These are phyloP conservation scores for Sarcophaga subvicina DNA, from an alignment of 2,888 invertebrate species.

Conservation along the genomic window DNA sequence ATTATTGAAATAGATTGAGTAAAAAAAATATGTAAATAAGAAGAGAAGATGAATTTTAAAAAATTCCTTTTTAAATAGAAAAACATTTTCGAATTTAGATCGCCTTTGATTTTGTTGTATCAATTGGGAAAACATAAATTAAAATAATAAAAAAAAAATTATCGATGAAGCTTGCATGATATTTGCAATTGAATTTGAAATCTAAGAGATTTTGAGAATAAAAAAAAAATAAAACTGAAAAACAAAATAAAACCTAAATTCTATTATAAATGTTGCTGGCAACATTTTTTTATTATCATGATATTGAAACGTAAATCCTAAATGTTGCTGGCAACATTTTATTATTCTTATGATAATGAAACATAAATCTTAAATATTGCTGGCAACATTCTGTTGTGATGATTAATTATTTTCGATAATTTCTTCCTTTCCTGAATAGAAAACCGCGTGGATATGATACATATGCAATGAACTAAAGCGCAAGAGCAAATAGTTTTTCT, in stretches of 20 bases:
- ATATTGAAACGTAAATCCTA: no score
- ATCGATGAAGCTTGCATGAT: not conserved
- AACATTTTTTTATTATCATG: not conserved
- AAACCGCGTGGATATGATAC: no score
- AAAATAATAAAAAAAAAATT: not conserved
- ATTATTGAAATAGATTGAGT: slow-evolving; percentile 65
- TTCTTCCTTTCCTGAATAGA: no score
- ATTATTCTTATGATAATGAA: no score
- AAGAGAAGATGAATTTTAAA: not conserved
- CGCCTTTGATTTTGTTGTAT: not conserved
- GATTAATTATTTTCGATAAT: not conserved
- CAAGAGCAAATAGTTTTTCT: no score
- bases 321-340: not conserved
- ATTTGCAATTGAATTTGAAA: not conserved
- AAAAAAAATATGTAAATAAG: slow-evolving; percentile 48
- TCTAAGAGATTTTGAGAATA: slow-evolving; percentile 36
- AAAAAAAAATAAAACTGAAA: not conserved
- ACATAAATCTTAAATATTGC: not conserved
- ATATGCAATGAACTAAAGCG: no score
- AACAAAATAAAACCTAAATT: not conserved
- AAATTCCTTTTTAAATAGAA: not conserved
- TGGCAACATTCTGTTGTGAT: not conserved
- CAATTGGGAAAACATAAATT: not conserved
- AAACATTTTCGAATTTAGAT: not conserved
- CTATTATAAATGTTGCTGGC: not conserved